Evolutionary conservation across 2,797 vertebrate genomes (phyloP).

Genomic region (Thaleichthys pacificus): DNA sequence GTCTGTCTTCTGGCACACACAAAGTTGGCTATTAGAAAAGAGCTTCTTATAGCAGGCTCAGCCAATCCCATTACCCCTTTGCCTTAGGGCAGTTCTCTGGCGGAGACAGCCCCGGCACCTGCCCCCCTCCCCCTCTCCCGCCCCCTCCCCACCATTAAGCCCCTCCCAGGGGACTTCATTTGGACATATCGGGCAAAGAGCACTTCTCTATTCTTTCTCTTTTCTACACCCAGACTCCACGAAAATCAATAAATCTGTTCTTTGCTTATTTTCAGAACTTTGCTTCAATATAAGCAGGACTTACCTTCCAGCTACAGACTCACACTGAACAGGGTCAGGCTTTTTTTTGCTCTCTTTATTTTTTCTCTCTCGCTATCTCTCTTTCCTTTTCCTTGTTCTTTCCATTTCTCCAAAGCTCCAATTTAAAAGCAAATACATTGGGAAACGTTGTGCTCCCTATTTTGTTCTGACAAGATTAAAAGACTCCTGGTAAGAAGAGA

Average conservation of each 20-base stretch:
- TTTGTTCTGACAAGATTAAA: slow-evolving; percentile 73
- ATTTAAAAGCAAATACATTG: slow-evolving; percentile 88
- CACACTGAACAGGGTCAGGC: slow-evolving; percentile 27
- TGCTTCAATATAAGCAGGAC: slow-evolving; percentile 83
- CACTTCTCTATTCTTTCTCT: slow-evolving; percentile 94
- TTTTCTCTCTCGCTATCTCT: not conserved
- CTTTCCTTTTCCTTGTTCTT: slow-evolving; percentile 59
- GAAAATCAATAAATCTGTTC: slow-evolving; percentile 97
- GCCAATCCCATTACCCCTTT: slow-evolving; percentile 94
- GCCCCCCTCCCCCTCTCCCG: slow-evolving; percentile 89
- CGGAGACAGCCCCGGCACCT: slow-evolving; percentile 87
- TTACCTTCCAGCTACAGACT: slow-evolving; percentile 61
- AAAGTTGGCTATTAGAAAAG: slow-evolving; percentile 95
- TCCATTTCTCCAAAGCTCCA: slow-evolving; percentile 78
- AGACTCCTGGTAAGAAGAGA: slow-evolving; percentile 42
- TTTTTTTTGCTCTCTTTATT: not conserved
- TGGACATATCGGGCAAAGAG: slow-evolving; percentile 94
- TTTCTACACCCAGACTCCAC: slow-evolving; percentile 91
- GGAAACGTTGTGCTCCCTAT: slow-evolving; percentile 80
- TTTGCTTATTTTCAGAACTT: slow-evolving; percentile 98
- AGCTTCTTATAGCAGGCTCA: slow-evolving; percentile 93
- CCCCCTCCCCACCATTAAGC: slow-evolving; percentile 92
- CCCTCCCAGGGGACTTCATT: slow-evolving; percentile 92
- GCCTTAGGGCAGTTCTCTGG: slow-evolving; percentile 93
- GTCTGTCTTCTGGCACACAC: slow-evolving; percentile 91